These are phyloP conservation scores for Podarcis cretensis DNA, from an alignment of 2,113 vertebrate genomes.

Conservation along the genomic window DNA sequence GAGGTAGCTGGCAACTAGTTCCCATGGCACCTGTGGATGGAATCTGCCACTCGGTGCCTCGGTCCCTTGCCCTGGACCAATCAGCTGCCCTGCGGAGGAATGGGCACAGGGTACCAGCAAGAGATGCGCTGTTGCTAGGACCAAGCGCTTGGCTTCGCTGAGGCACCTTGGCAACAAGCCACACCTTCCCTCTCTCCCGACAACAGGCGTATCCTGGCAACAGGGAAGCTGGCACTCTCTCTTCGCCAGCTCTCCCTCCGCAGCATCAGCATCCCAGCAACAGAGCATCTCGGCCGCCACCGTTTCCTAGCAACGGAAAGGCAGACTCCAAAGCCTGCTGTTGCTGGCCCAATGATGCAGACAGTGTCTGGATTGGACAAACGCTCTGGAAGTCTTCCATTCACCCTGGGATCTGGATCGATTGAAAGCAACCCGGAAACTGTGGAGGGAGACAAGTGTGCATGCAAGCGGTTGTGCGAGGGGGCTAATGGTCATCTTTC, in stretches of 20 bases:
- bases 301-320: constrained; percentile 15
- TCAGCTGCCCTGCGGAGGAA: neutral
- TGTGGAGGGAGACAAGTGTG: neutral
- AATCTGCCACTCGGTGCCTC: neutral
- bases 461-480: neutral
- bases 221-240: neutral
- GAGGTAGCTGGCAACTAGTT: no score
- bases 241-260: neutral
- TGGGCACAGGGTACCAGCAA: neutral
- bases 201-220: constrained; percentile 28
- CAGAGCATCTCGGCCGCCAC: neutral
- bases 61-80: neutral
- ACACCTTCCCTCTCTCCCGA: constrained; percentile 18
- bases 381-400: neutral
- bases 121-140: neutral
- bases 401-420: neutral
- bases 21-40: neutral
- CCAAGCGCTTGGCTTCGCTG: neutral
- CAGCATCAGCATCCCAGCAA: constrained; percentile 13
- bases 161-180: constrained; percentile 21
- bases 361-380: neutral
- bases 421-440: neutral
- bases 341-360: neutral
- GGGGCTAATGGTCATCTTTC: neutral
- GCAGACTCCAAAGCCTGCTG: neutral